Evolutionary conservation across 2,888 invertebrate species (phyloP).

Genomic region (Lithophane semibrunnea): DNA sequence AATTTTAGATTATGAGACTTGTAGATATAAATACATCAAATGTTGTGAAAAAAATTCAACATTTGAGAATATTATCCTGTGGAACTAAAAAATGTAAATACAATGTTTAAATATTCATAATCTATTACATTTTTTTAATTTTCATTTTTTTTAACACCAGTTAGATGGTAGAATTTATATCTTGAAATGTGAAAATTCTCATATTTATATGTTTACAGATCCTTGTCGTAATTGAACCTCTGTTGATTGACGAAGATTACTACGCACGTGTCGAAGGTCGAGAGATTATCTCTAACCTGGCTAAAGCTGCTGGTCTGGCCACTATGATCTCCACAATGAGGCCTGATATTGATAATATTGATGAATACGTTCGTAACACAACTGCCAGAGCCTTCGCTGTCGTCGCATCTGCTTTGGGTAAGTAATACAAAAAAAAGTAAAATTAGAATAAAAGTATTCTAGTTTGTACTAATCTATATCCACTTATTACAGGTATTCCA

Average conservation of each 20-base stretch:
- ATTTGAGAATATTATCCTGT: not conserved
- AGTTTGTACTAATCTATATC: constrained; percentile 2
- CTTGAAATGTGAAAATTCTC: not conserved
- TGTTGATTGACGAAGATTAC: constrained; percentile 99
- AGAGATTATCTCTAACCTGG: constrained; percentile 99
- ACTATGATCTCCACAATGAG: constrained; percentile 99
- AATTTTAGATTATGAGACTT: not conserved
- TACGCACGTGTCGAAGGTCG: constrained; percentile 99
- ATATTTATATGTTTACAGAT: constrained; percentile 90
- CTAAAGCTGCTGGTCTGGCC: constrained; percentile 99
- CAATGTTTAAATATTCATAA: not conserved
- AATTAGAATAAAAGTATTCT: not conserved
- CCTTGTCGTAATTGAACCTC: constrained; percentile 99
- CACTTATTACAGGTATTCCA: constrained; percentile 92
- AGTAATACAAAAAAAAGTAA: constrained; percentile 27
- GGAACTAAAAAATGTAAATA: not conserved
- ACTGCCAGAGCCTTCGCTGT: constrained; percentile 99
- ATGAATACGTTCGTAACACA: constrained; percentile 99
- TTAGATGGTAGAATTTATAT: not conserved
- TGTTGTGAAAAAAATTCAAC: not conserved
- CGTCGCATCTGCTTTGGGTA: constrained; percentile 99
- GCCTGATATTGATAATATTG: constrained; percentile 99
- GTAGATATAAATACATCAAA: not conserved
- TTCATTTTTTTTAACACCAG: not conserved
- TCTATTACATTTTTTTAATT: not conserved